phyloP scores from a whole-genome alignment of 2,113 vertebrate genomes.

The Thunnus maccoyii region DNA sequence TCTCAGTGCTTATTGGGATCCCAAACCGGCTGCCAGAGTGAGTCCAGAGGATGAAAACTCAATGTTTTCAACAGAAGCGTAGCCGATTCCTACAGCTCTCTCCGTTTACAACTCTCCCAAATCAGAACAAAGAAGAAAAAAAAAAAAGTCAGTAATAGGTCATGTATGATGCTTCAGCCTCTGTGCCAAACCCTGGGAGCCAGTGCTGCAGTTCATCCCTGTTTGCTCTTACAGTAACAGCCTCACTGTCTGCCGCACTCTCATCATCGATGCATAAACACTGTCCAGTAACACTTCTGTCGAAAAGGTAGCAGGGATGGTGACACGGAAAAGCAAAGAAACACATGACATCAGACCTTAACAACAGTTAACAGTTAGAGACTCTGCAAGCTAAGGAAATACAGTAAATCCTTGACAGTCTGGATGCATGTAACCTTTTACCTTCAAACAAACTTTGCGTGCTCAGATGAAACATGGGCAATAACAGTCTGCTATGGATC shows the following conservation, averaged over 20 bases:
- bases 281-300: constrained; percentile 62
- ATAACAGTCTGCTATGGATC: constrained; percentile 20
- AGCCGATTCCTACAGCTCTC: constrained; percentile 6
- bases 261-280: constrained; percentile 46
- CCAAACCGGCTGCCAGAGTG: constrained; percentile 39
- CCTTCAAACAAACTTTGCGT: constrained; percentile 56
- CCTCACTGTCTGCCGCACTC: constrained; percentile 33
- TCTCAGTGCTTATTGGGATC: constrained; percentile 19
- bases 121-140: constrained; percentile 16
- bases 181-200: constrained; percentile 38
- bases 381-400: constrained; percentile 39
- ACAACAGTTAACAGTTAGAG: constrained; percentile 48
- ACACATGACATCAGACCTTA: constrained; percentile 33
- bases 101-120: constrained; percentile 66
- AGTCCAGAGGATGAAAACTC: constrained; percentile 37
- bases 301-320: constrained; percentile 21
- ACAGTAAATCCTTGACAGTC: constrained; percentile 29
- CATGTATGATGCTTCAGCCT: constrained; percentile 21
- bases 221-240: constrained; percentile 30
- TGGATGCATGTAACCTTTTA: constrained; percentile 35
- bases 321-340: constrained; percentile 9
- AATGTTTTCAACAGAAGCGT: constrained; percentile 17
- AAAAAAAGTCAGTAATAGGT: constrained; percentile 28
- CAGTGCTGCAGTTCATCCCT: constrained; percentile 30
- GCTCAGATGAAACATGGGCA: constrained; percentile 28